Evolutionary conservation across 2,888 invertebrate genomes (phyloP), one percentile per base, ranked within the genome.

Genomic region (Girardia tigrina): DNA sequence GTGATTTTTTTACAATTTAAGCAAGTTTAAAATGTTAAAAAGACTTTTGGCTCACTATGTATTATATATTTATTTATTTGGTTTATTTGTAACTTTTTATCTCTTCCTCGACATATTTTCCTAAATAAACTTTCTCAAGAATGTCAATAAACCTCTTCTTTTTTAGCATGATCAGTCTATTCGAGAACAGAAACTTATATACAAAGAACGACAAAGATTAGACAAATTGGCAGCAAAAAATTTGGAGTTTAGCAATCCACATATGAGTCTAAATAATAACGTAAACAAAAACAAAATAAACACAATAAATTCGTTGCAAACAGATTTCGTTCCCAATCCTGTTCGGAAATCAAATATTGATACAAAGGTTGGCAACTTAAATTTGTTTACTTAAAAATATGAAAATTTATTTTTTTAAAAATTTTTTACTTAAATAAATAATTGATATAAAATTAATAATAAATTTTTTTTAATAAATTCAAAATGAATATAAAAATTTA

Each of bases 161-260:
- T 36, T 56, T 56, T 56, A 56, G 56, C n/a, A 8, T 6, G 56
- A 56, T 4, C 56, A 12, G n/a, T 56, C 8, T 4, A 16, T 56
- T 16, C 56, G 56, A 16, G 56, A 56, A 16, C 8, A 56, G n/a
- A 56, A 56, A 56, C 23, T 56, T 6, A 56, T 56, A 56, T 20
- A 56, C 23, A 23, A 56, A 56, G 56, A 56, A 23, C n/a, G 23
- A 56, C 56, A 56, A n/a, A 56, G 56, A 56, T 2, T 56, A 20
- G 56, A 56, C 4, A 56, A 16, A 56, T 56, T 56, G 56, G 56
- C 56, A n/a, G 56, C 56, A 56, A 56, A 56, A 56, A 56, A 4
- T 56, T 56, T 56, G 8, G 56, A 56, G 23, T 56, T 56, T 4
- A 56, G 23, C n/a, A 8, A 16, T 16, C 16, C 16, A 12, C 36